phyloP scores from a whole-genome alignment of 2,888 invertebrate species.

The Eupsilia transversa region DNA sequence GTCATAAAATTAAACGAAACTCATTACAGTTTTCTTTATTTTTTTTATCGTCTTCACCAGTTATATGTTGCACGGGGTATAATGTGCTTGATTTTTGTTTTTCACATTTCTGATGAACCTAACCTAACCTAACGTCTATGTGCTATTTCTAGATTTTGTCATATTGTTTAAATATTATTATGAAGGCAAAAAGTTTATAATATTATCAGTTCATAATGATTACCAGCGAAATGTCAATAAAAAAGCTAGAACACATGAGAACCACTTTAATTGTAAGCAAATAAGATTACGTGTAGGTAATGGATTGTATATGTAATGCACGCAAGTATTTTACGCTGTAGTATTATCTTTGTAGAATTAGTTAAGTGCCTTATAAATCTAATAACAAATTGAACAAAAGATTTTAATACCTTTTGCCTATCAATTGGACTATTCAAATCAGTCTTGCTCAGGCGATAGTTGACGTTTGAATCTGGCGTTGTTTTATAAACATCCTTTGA shows the following conservation, averaged over 20 bases:
- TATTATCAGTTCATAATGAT: neutral
- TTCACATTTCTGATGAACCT: neutral
- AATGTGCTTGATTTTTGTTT: constrained; percentile 21
- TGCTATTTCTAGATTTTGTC: neutral
- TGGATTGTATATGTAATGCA: constrained; percentile 9
- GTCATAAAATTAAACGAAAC: constrained; percentile 51
- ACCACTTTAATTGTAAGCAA: constrained; percentile 7
- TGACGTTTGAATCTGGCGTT: constrained; percentile 15
- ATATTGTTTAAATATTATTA: constrained; percentile 9
- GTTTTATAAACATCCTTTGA: constrained; percentile 33
- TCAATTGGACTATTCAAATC: constrained; percentile 13
- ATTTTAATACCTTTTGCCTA: constrained; percentile 3
- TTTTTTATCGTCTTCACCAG: constrained; percentile 34
- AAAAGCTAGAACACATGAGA: neutral
- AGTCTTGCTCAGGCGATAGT: constrained; percentile 3
- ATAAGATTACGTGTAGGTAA: neutral
- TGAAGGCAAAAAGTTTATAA: neutral
- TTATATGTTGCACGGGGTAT: constrained; percentile 11
- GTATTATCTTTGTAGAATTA: constrained; percentile 4
- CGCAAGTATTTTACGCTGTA: constrained; percentile 12
- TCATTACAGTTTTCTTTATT: constrained; percentile 51
- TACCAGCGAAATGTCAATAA: neutral
- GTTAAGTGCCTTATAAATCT: constrained; percentile 2
- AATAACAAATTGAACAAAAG: constrained; percentile 11
- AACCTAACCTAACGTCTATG: too few species aligned